Conservation (phyloP, 2,888 invertebrate genomes). For the Incurvaria masculella region DNA sequence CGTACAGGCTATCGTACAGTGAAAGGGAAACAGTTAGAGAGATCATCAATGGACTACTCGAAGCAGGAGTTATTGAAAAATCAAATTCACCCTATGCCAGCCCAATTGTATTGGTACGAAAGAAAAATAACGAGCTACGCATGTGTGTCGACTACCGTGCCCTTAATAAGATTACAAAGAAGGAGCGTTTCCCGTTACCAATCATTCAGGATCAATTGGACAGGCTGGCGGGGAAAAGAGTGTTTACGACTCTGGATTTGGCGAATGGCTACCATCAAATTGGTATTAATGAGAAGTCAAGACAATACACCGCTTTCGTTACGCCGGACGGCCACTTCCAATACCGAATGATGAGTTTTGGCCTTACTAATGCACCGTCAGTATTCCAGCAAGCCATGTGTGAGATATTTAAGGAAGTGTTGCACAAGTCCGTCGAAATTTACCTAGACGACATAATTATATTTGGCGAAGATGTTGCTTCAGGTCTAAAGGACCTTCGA, state of each 20-base stretch:
- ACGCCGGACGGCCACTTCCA: slow-evolving; percentile 13
- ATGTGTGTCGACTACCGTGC: slow-evolving; percentile 13
- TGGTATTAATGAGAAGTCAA: slow-evolving; percentile 3
- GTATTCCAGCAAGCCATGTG: slow-evolving; percentile 12
- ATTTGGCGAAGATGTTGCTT: slow-evolving; percentile 7
- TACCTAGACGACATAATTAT: slow-evolving; percentile 5
- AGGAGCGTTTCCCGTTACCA: slow-evolving; percentile 12
- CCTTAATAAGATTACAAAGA: slow-evolving; percentile 11
- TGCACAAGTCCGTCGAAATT: too few relatives aligned
- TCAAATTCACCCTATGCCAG: slow-evolving; percentile 8
- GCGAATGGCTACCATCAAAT: slow-evolving; percentile 14
- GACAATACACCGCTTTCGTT: slow-evolving; percentile 7
- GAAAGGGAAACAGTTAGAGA: slow-evolving; percentile 9
- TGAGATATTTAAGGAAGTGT: too few relatives aligned
- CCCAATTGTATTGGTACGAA: slow-evolving; percentile 9
- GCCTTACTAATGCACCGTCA: slow-evolving; percentile 10
- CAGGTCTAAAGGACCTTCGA: slow-evolving; percentile 2
- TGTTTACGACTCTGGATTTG: slow-evolving; percentile 12
- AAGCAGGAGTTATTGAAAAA: slow-evolving; percentile 7
- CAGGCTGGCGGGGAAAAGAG: slow-evolving; percentile 4
- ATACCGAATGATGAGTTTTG: slow-evolving; percentile 12
- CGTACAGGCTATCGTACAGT: slow-evolving; percentile 10
- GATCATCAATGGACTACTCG: slow-evolving; percentile 3
- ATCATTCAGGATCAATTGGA: slow-evolving; percentile 12
- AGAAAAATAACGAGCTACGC: slow-evolving; percentile 11